Conservation (phyloP, 2,113 vertebrate species). For the Epinephelus fuscoguttatus region DNA sequence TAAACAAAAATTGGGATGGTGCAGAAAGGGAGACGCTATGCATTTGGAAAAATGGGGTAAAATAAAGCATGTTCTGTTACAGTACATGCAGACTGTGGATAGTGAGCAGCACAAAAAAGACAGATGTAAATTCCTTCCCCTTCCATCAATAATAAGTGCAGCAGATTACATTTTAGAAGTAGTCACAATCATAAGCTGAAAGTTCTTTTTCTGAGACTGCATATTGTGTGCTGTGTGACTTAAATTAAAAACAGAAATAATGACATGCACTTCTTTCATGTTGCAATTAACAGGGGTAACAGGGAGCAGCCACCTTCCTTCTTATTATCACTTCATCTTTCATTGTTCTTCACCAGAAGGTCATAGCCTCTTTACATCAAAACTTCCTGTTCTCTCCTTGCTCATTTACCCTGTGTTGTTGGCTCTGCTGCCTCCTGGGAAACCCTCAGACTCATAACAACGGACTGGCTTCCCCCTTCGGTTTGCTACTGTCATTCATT, state of each 20-base stretch:
- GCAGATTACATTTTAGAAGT: not conserved
- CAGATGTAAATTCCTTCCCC: not conserved
- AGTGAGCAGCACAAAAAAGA: not conserved
- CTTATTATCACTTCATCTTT: conserved; percentile 7
- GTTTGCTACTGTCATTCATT: conserved; percentile 17
- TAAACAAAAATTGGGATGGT: not conserved
- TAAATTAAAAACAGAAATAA: conserved; percentile 3
- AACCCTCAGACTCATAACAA: conserved; percentile 50
- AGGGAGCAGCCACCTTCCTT: not conserved
- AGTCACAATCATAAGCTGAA: not conserved
- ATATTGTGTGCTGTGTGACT: not conserved
- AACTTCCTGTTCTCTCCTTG: conserved; percentile 10
- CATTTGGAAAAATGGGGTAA: not conserved
- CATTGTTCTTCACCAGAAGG: conserved; percentile 12
- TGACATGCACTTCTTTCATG: not conserved
- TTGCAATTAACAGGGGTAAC: not conserved
- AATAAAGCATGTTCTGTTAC: not conserved
- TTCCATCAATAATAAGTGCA: not conserved
- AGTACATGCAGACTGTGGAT: not conserved
- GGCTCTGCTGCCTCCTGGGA: conserved; percentile 29
- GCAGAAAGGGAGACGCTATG: not conserved
- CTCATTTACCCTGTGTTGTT: conserved; percentile 22
- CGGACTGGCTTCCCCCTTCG: conserved; percentile 5
- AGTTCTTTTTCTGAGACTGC: not conserved
- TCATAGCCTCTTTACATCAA: conserved; percentile 13